phyloP scores from a whole-genome alignment of 2,113 vertebrate genomes.

The Cariama cristata region DNA sequence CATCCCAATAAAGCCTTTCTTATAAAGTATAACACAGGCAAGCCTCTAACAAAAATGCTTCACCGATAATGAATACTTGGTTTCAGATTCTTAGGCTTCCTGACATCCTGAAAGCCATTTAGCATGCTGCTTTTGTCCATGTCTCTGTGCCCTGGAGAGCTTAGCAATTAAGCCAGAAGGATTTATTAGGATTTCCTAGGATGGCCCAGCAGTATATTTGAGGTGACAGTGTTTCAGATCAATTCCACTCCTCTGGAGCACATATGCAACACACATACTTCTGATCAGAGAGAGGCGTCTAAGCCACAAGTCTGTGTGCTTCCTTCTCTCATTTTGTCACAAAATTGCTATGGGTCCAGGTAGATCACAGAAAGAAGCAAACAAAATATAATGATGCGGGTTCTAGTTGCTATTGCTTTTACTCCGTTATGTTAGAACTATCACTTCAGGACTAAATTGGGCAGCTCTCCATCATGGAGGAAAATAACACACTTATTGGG shows the following conservation, averaged over 20 bases:
- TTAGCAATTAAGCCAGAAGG: slow-evolving; percentile 28
- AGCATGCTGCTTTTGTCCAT: not conserved
- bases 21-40: not conserved
- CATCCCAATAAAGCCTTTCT: not conserved
- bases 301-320: not conserved
- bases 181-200: slow-evolving; percentile 34
- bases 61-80: not conserved
- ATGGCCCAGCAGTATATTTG: not conserved
- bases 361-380: not conserved
- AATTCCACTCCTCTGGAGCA: not conserved
- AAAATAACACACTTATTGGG: not conserved
- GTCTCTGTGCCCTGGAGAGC: not conserved
- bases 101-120: not conserved
- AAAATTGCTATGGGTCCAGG: not conserved
- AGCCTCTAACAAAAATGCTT: not conserved
- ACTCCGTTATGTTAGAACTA: not conserved
- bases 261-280: not conserved
- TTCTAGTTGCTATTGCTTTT: not conserved
- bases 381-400: not conserved
- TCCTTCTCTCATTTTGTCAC: not conserved
- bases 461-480: not conserved
- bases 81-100: slow-evolving; percentile 16
- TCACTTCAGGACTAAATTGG: not conserved
- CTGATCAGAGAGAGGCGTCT: not conserved
- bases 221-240: not conserved